Conservation (phyloP, 2,888 invertebrate genomes). For the Drosophila leonis region DNA sequence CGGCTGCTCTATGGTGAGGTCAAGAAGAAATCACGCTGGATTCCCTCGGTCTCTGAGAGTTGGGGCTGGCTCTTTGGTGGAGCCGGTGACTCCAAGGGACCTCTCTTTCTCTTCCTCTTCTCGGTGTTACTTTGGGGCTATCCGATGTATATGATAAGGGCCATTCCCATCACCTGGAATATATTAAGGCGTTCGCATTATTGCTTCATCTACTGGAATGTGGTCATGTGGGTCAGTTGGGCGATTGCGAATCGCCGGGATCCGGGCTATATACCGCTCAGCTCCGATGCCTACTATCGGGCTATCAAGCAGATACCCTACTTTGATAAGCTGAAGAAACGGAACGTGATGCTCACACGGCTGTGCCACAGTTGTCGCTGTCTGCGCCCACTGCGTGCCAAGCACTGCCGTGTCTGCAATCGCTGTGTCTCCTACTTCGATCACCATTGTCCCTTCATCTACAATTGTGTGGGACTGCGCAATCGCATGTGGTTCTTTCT, state of each 20-base stretch:
- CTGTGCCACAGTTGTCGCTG: conserved; percentile 97
- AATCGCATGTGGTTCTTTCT: conserved; percentile 97
- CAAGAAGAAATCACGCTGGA: conserved; percentile 93
- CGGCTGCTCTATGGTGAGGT: conserved; percentile 92
- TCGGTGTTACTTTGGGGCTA: conserved; percentile 96
- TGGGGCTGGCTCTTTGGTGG: conserved; percentile 96
- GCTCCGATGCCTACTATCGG: conserved; percentile 95
- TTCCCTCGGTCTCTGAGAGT: conserved; percentile 94
- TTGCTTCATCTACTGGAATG: conserved; percentile 95
- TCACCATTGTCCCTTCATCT: conserved; percentile 98
- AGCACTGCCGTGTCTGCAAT: conserved; percentile 96
- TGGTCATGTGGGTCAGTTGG: conserved; percentile 97
- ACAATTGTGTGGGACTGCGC: conserved; percentile 96
- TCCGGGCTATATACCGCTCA: conserved; percentile 95
- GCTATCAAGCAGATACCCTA: conserved; percentile 97
- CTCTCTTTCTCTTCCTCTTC: conserved; percentile 93
- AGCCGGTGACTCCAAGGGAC: conserved; percentile 95
- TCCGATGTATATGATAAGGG: conserved; percentile 96
- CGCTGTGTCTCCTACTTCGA: conserved; percentile 95
- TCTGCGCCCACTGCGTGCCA: conserved; percentile 93
- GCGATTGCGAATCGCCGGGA: conserved; percentile 94
- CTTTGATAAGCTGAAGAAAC: conserved; percentile 96
- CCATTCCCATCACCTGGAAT: conserved; percentile 96
- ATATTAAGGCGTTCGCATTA: conserved; percentile 94
- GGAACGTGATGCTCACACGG: conserved; percentile 92